A percentile compares a stretch with the other conserved stretches of the same genome.
These are phyloP conservation scores for Temnothorax nylanderi DNA, from an alignment of 1,140 invertebrate genomes.

Conservation along the genomic window DNA sequence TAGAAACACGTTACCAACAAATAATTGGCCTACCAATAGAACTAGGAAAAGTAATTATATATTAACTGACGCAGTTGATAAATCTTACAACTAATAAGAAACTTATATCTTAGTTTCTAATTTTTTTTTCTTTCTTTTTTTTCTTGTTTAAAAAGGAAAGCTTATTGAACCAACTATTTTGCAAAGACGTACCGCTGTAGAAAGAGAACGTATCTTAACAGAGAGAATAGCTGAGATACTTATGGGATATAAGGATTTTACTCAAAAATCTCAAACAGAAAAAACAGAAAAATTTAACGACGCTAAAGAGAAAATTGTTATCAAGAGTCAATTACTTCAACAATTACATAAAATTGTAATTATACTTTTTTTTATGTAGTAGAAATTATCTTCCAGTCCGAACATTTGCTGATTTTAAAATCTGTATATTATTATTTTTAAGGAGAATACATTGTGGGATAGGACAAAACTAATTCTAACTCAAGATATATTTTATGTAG, in stretches of 20 bases:
- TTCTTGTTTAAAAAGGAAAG: constrained; percentile 51
- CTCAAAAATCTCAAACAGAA: constrained; percentile 67
- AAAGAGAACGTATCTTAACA: constrained; percentile 83
- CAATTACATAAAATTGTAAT: constrained; percentile 69
- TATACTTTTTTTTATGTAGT: constrained; percentile 1
- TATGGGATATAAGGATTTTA: constrained; percentile 78
- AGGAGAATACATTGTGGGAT: constrained; percentile 78
- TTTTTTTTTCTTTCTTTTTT: not conserved
- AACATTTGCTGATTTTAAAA: not conserved
- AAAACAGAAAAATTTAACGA: not conserved
- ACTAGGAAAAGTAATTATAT: constrained; percentile 74
- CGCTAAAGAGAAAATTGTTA: constrained; percentile 46
- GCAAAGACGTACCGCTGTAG: constrained; percentile 81
- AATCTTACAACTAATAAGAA: constrained; percentile 25
- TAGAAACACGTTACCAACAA: constrained; percentile 69
- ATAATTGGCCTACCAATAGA: constrained; percentile 28
- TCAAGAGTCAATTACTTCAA: constrained; percentile 73
- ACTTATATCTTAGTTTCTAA: constrained; percentile 20
- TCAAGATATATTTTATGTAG: constrained; percentile 73
- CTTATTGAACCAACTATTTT: constrained; percentile 75
- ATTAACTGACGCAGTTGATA: not conserved
- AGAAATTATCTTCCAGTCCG: constrained; percentile 15
- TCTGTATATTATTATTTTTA: constrained; percentile 32
- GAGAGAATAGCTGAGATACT: constrained; percentile 85
- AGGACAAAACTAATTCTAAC: constrained; percentile 58